Evolutionary conservation across 2,113 vertebrate species (phyloP).

Genomic region (Nansenia antarctica): DNA sequence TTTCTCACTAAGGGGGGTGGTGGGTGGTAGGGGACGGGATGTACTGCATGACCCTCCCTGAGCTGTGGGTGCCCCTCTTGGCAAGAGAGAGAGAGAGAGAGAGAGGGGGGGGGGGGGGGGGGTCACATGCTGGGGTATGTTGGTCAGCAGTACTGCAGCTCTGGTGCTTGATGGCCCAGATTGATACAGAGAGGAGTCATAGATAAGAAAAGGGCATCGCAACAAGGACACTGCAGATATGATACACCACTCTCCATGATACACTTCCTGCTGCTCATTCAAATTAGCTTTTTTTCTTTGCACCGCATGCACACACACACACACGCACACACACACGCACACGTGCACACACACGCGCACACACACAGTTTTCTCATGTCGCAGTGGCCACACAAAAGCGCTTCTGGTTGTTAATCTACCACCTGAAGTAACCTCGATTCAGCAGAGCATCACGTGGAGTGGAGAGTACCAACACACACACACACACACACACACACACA

Average conservation of each 20-base stretch:
- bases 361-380: not conserved
- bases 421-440: not conserved
- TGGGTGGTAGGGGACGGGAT: too few species aligned
- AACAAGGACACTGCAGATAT: constrained; percentile 3
- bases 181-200: not conserved
- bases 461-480: not conserved
- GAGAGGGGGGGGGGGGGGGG: not conserved
- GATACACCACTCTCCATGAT: not conserved
- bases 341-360: not conserved
- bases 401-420: not conserved
- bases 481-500: not conserved
- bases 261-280: not conserved
- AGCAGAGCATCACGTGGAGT: not conserved
- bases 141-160: not conserved
- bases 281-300: not conserved
- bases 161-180: constrained; percentile 7
- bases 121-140: not conserved
- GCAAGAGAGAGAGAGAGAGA: not conserved
- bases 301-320: not conserved
- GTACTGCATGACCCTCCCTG: not conserved
- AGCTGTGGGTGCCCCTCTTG: not conserved
- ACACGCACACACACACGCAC: not conserved
- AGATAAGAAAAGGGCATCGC: not conserved
- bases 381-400: not conserved
- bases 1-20: not conserved